Percentiles rank a stretch among this genome's conserved stretches.
Conservation (phyloP, 1,140 invertebrate species). For the Aethina tumida region DNA sequence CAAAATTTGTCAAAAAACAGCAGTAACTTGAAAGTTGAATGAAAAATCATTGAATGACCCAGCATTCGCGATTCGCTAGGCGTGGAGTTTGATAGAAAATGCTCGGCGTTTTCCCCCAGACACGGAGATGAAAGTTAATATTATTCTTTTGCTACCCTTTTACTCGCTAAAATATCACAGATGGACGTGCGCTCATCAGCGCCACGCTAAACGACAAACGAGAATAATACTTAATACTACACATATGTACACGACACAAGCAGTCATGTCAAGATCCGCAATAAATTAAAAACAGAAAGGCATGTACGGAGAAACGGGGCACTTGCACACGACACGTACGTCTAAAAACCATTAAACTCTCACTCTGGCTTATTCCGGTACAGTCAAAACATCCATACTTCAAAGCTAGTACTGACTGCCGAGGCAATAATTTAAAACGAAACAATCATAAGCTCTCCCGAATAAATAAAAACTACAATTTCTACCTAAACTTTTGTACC, state of each 20-base stretch:
- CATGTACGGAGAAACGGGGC: background rate
- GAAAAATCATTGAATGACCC: slow-evolving; percentile 2
- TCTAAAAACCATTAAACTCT: slow-evolving; percentile 23
- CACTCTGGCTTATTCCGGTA: slow-evolving; percentile 18
- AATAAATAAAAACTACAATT: no score
- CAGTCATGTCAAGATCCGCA: slow-evolving; percentile 30
- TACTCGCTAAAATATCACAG: slow-evolving; percentile 37
- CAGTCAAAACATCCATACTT: slow-evolving; percentile 22
- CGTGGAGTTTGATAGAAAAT: no score
- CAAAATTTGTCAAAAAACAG: background rate
- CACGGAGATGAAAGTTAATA: slow-evolving; percentile 34
- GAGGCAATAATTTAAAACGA: no score
- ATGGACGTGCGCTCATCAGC: slow-evolving; percentile 32
- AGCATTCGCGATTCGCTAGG: no score
- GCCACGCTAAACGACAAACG: slow-evolving; percentile 36
- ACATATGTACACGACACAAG: slow-evolving; percentile 33
- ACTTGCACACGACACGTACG: slow-evolving; percentile 26
- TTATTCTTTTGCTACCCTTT: slow-evolving; percentile 33
- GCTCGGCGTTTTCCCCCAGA: slow-evolving; percentile 24
- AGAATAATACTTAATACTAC: slow-evolving; percentile 35
- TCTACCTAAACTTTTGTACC: no score
- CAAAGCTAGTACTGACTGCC: no score
- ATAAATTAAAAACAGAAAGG: slow-evolving; percentile 17
- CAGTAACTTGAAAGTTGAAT: slow-evolving; percentile 3
- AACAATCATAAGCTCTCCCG: no score